Base-by-base conservation (phyloP, 2,113 vertebrate species). In the Oceanites oceanicus region DNA sequence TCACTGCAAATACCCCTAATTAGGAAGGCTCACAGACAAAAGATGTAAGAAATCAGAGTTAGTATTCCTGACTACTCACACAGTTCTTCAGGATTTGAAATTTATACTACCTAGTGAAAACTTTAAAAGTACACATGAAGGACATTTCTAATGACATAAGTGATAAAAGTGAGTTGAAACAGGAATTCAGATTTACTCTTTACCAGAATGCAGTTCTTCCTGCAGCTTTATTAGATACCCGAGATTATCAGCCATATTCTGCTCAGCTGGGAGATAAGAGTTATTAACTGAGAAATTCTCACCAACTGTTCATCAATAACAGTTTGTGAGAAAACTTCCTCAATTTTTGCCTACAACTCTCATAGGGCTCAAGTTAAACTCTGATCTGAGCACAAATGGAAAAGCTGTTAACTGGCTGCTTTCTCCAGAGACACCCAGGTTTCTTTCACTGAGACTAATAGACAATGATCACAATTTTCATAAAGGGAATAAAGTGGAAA, bases 1-100 rank as follows among this genome's bases (percentile, higher is more conserved):
- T 16, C 53, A 63, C 27, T 44, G 61, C 56, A 68, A 79, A 44
- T 47, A 38, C 15, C 38, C 49, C 67, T 94, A 94, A 95, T 87
- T 95, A 90, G 56, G 49, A 95, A 97, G 52, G 8, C 55, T 83
- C 82, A 78, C 71, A 72, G 26, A 81, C 42, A 95, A 85, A 94
- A 93, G 30, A 77, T 32, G 15, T 26, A 50, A 96, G 71, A 96
- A 91, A 78, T 52, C 30, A 14, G 47, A 87, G 40, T 91, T 32
- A 22, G 65, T 55, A 87, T 79, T 88, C 56, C 59, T 94, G 70
- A 89, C 61, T 92, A 59, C 53, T 76, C 77, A 27, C 47, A 74
- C 42, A 92, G 55, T n/a, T 88, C 59, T 42, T 82, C 15, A 19
- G 75, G 38, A 83, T 78, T 91, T 88, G 61, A 68, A 89, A 82